A percentile compares a stretch with the other conserved stretches of the same genome.
These are phyloP conservation scores for Cossypha dichroa DNA, from an alignment of 2,797 vertebrate species.

Conservation along the genomic window DNA sequence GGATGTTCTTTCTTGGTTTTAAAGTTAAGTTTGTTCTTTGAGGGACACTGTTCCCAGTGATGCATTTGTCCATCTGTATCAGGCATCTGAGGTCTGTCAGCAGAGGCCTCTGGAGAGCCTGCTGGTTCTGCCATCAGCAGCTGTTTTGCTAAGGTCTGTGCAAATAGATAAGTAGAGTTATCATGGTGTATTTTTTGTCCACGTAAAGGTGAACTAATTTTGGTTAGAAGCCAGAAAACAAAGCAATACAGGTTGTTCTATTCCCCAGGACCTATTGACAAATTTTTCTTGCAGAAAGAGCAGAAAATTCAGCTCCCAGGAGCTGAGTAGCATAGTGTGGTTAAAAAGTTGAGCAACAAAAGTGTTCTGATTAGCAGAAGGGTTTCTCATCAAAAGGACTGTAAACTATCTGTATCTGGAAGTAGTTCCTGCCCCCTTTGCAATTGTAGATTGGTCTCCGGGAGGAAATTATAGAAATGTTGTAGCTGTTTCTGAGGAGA, in stretches of 20 bases:
- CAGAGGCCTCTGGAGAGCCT: neutral
- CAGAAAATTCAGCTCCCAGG: neutral
- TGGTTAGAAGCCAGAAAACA: neutral
- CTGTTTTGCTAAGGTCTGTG: neutral
- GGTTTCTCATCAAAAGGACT: neutral
- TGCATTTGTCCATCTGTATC: neutral
- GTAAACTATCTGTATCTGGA: neutral
- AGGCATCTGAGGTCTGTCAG: neutral
- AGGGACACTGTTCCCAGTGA: neutral
- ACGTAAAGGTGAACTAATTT: neutral
- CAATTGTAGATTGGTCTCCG: neutral
- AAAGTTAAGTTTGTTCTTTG: neutral
- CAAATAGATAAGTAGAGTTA: neutral
- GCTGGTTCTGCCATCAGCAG: neutral
- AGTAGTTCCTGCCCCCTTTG: neutral
- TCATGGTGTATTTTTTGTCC: accelerated
- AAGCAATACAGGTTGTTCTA: neutral
- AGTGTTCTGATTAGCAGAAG: neutral
- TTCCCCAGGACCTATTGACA: neutral
- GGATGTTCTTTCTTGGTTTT: neutral
- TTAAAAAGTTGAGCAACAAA: neutral
- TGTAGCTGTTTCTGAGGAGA: neutral
- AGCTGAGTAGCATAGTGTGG: neutral
- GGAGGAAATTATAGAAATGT: neutral
- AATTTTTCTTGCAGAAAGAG: neutral